phyloP scores from a whole-genome alignment of 2,797 vertebrate species.

The Numenius phaeopus region DNA sequence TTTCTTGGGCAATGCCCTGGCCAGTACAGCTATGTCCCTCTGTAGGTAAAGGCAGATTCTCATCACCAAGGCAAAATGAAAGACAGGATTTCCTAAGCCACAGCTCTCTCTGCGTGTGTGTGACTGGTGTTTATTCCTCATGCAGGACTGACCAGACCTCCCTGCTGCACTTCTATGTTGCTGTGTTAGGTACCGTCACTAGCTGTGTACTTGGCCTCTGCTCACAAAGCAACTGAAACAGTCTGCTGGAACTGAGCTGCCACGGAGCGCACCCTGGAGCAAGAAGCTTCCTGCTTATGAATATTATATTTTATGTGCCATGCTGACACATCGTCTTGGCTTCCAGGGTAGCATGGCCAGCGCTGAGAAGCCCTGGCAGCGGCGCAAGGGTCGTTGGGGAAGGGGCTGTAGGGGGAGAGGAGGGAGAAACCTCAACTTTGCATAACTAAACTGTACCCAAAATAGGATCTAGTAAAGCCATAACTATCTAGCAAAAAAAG shows the following conservation, averaged over 20 bases:
- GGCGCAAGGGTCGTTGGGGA: rapidly evolving
- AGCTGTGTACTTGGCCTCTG: rapidly evolving
- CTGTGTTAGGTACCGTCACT: rapidly evolving
- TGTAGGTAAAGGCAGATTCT: not conserved
- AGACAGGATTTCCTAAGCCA: not conserved
- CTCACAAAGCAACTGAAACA: not conserved
- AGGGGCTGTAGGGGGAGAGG: rapidly evolving
- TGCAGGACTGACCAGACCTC: not conserved
- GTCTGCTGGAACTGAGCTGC: not conserved
- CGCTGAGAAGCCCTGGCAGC: not conserved
- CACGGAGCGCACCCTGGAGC: not conserved
- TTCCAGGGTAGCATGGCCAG: not conserved
- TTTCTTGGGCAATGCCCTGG: not conserved
- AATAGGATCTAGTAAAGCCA: not conserved
- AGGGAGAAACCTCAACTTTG: not conserved
- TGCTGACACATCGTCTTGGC: not conserved
- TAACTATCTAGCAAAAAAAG: not conserved
- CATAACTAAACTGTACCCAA: not conserved
- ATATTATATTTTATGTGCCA: not conserved
- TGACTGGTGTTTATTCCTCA: not conserved
- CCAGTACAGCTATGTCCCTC: not conserved
- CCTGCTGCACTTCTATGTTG: not conserved
- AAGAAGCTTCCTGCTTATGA: not conserved
- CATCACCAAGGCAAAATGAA: not conserved
- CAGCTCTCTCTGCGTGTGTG: not conserved